Evolutionary conservation across 2,113 vertebrate species (phyloP).

Genomic region (Zapus hudsonius): DNA sequence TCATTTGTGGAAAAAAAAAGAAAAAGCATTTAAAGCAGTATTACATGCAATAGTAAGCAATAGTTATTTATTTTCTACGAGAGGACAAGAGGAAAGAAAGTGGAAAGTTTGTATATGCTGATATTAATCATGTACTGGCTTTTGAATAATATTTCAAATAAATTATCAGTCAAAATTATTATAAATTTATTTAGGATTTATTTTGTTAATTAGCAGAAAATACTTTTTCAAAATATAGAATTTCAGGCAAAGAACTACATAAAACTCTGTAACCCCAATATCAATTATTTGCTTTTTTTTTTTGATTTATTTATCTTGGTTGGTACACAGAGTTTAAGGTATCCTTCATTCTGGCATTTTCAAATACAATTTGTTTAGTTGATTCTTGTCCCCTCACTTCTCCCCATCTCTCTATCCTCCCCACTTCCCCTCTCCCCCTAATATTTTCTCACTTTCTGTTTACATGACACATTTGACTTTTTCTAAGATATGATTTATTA

Average conservation of each 20-base stretch:
- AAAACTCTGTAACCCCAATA: not conserved
- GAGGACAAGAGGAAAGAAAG: not conserved
- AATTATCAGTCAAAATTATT: not conserved
- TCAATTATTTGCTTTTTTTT: not conserved
- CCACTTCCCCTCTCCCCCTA: no score
- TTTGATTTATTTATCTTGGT: no score
- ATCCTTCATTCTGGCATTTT: no score
- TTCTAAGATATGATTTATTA: slow-evolving; percentile 28
- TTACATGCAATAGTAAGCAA: not conserved
- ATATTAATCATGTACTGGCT: not conserved
- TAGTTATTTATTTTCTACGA: not conserved
- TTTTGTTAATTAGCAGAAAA: not conserved
- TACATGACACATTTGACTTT: no score
- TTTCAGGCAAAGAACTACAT: slow-evolving; percentile 26
- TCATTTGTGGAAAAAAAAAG: not conserved
- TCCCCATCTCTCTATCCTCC: no score
- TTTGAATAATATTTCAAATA: slow-evolving; percentile 26
- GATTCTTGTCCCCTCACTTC: no score
- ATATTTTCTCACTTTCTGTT: no score
- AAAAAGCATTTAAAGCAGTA: no score
- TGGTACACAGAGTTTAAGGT: no score
- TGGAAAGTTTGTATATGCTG: not conserved
- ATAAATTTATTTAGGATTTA: slow-evolving; percentile 14
- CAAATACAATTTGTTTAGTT: no score
- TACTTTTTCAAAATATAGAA: slow-evolving; percentile 37